Conservation (phyloP, 2,797 vertebrate species). For the Peromyscus aztecus region DNA sequence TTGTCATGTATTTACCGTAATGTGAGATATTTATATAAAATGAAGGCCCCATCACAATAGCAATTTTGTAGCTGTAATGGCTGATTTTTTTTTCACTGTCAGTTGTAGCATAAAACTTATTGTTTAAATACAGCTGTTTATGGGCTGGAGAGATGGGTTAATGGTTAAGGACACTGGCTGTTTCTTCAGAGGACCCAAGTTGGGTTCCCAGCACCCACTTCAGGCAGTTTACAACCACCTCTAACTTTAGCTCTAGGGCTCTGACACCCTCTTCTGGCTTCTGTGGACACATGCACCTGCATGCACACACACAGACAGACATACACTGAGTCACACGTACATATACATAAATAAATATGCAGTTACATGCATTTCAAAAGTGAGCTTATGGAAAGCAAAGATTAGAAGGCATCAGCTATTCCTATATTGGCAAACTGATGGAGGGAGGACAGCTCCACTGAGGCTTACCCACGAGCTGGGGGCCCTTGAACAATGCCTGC, state of each 20-base stretch:
- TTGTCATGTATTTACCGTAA: slow-evolving; percentile 49
- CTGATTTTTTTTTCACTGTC: slow-evolving; percentile 39
- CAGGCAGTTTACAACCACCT: neutral
- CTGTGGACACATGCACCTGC: neutral
- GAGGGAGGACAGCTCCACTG: neutral
- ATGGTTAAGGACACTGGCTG: too few relatives aligned
- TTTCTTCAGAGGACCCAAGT: neutral
- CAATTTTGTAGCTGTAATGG: slow-evolving; percentile 52
- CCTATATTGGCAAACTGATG: neutral
- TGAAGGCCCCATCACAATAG: neutral
- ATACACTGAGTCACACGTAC: neutral
- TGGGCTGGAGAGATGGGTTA: neutral
- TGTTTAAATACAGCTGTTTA: slow-evolving; percentile 25
- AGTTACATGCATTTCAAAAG: neutral
- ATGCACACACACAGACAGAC: neutral
- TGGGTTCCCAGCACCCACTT: neutral
- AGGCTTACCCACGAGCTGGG: neutral
- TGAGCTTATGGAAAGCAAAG: neutral
- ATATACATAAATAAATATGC: neutral
- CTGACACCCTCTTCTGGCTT: neutral
- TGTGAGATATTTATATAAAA: slow-evolving; percentile 33
- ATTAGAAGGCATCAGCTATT: neutral
- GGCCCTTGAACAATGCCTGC: neutral
- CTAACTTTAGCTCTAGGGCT: neutral
- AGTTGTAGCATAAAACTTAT: slow-evolving; percentile 30